Conservation (phyloP, 2,113 vertebrate species). For the Centrocercus urophasianus region DNA sequence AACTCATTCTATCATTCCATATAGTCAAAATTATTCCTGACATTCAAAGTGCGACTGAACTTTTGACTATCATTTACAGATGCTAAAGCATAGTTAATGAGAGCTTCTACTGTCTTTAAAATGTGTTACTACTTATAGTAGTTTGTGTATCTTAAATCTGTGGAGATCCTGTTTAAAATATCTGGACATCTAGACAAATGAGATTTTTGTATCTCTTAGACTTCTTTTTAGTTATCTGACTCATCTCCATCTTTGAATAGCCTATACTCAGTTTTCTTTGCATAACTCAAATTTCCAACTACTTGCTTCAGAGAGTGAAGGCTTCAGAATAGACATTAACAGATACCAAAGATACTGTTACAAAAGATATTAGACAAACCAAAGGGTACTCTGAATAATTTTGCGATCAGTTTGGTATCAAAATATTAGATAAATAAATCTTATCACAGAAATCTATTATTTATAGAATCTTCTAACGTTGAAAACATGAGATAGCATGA, state of each 20-base stretch:
- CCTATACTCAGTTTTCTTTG: neutral
- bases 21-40: neutral
- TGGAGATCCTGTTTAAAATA: neutral
- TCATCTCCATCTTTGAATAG: neutral
- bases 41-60: neutral
- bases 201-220: neutral
- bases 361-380: neutral
- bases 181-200: neutral
- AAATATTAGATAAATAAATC: neutral
- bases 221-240: neutral
- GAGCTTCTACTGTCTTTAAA: neutral
- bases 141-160: neutral
- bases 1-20: neutral
- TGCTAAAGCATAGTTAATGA: fast-evolving
- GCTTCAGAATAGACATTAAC: neutral
- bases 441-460: neutral
- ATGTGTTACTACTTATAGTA: neutral
- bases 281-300: neutral
- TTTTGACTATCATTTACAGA: neutral
- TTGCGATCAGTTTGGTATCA: neutral
- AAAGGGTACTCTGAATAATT: neutral
- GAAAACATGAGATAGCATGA: neutral
- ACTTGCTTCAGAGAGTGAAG: neutral
- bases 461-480: neutral
- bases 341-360: neutral